Conservation (phyloP, 2,797 vertebrate species). For the Myoxocephalus aenaeus region DNA sequence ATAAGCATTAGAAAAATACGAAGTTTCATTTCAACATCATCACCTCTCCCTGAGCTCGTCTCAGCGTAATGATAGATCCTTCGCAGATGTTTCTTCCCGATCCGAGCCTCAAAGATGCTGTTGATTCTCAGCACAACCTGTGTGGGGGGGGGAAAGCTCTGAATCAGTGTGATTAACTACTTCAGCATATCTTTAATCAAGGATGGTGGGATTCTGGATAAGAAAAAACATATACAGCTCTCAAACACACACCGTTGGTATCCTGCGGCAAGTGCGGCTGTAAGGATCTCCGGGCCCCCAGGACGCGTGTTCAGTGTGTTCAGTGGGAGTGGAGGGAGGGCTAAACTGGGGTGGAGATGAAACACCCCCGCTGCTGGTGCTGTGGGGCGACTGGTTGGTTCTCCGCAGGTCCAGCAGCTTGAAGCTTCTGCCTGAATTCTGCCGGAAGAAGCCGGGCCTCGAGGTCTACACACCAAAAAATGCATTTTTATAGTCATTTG, state of each 20-base stretch:
- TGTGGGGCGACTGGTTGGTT: slow-evolving; percentile 70
- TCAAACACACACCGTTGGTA: slow-evolving; percentile 67
- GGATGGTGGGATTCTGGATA: background rate
- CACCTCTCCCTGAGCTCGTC: slow-evolving; percentile 91
- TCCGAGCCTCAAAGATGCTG: slow-evolving; percentile 89
- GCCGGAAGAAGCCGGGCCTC: slow-evolving; percentile 86
- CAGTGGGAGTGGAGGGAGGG: slow-evolving; percentile 68
- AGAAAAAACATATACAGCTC: background rate
- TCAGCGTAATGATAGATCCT: slow-evolving; percentile 90
- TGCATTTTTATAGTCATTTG: background rate
- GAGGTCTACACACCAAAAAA: slow-evolving; percentile 38
- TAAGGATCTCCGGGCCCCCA: slow-evolving; percentile 64
- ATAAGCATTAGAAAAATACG: background rate
- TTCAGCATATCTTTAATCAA: background rate
- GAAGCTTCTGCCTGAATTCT: slow-evolving; percentile 90
- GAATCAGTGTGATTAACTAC: slow-evolving; percentile 1
- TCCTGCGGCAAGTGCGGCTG: slow-evolving; percentile 67
- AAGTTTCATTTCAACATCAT: background rate
- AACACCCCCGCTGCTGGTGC: slow-evolving; percentile 78
- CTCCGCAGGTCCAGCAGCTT: slow-evolving; percentile 88
- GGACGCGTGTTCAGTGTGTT: slow-evolving; percentile 31
- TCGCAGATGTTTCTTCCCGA: slow-evolving; percentile 90
- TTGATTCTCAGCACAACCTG: slow-evolving; percentile 89
- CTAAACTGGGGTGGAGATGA: slow-evolving; percentile 88
- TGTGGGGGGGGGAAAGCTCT: background rate